These are phyloP conservation scores for Meghimatium bilineatum DNA, from an alignment of 2,888 invertebrate species.

Conservation along the genomic window DNA sequence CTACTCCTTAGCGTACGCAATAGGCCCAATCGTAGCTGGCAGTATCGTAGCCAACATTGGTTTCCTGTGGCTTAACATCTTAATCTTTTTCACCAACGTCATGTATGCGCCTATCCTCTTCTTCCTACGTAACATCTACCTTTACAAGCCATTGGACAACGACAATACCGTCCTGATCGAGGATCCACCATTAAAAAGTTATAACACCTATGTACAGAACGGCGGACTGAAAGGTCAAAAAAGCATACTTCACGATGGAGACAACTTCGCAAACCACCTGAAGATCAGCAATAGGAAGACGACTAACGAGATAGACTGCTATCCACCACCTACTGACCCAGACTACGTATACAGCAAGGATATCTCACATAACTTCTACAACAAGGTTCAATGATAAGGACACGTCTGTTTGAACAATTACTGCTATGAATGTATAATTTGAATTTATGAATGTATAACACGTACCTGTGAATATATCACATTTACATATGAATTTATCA, in stretches of 20 bases:
- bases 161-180: constrained; percentile 67
- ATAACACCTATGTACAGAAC: constrained; percentile 71
- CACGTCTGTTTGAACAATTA: background rate
- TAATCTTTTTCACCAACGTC: constrained; percentile 95
- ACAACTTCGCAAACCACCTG: constrained; percentile 64
- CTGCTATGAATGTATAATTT: background rate
- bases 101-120: constrained; percentile 93
- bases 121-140: constrained; percentile 93
- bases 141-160: constrained; percentile 96
- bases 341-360: constrained; percentile 53
- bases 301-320: constrained; percentile 64
- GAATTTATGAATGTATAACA: background rate
- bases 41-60: constrained; percentile 96
- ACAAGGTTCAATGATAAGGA: constrained; percentile 36
- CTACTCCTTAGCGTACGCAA: constrained; percentile 98
- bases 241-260: constrained; percentile 55
- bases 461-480: too few relatives aligned
- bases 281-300: constrained; percentile 56
- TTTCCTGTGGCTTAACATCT: constrained; percentile 93
- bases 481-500: background rate
- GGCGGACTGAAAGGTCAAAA: constrained; percentile 64
- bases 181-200: constrained; percentile 65
- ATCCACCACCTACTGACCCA: constrained; percentile 57
- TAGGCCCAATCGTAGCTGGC: constrained; percentile 98
- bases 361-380: constrained; percentile 38